These are phyloP conservation scores for Gorsachius magnificus DNA, from an alignment of 2,797 vertebrate species.

Conservation along the genomic window DNA sequence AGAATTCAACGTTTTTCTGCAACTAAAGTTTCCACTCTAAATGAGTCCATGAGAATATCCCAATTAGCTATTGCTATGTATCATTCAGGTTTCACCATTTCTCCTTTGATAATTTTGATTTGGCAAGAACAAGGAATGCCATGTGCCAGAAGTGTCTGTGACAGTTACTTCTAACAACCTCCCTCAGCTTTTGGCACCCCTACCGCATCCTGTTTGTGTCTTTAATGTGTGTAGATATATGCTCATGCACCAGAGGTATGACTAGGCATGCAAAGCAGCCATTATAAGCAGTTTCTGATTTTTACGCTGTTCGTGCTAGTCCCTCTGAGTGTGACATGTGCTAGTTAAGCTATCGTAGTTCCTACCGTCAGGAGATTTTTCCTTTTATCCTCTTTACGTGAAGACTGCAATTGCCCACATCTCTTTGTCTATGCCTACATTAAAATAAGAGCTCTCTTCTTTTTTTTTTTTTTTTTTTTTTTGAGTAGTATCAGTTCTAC, in stretches of 20 bases:
- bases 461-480: neutral
- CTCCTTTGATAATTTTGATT: neutral
- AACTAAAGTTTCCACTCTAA: neutral
- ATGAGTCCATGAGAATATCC: neutral
- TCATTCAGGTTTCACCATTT: neutral
- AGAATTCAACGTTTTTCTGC: neutral
- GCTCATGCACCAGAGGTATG: neutral
- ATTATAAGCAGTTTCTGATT: conserved; percentile 33
- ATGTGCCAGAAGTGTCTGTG: neutral
- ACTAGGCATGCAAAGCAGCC: neutral
- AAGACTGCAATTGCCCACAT: neutral
- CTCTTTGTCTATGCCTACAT: neutral
- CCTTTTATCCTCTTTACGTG: neutral
- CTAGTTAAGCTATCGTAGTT: neutral
- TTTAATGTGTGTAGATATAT: conserved; percentile 27
- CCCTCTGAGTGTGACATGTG: neutral
- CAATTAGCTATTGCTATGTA: neutral
- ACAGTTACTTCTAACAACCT: neutral
- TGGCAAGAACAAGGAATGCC: neutral
- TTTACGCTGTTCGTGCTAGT: neutral
- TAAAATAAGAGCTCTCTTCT: neutral
- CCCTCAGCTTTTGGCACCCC: neutral
- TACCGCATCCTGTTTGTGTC: neutral
- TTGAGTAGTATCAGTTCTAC: neutral
- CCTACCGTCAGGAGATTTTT: neutral